Evolutionary conservation across 2,888 invertebrate species (phyloP).

Genomic region (Agonum fuliginosum): DNA sequence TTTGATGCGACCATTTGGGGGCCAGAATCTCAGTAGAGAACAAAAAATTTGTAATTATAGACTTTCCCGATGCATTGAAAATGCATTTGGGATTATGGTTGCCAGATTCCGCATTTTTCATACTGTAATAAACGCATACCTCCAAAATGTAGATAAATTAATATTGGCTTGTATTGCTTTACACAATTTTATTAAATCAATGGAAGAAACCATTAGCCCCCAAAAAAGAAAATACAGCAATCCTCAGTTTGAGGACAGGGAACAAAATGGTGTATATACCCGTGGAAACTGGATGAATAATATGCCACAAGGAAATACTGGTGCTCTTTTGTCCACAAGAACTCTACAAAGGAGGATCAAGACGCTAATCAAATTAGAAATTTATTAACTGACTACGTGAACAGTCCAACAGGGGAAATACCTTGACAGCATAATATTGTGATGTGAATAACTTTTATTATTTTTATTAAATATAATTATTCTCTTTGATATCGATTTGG

Average conservation of each 20-base stretch:
- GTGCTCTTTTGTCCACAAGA: background rate
- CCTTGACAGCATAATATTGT: constrained; percentile 28
- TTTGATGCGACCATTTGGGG: constrained; percentile 16
- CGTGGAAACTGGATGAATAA: constrained; percentile 12
- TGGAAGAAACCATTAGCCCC: background rate
- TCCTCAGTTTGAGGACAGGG: background rate
- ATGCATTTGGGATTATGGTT: constrained; percentile 41
- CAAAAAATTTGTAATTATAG: constrained; percentile 17
- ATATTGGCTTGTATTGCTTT: background rate
- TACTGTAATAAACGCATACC: background rate
- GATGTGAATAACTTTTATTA: too few relatives aligned
- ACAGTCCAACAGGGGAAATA: background rate
- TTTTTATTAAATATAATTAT: too few relatives aligned
- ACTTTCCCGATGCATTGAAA: constrained; percentile 26
- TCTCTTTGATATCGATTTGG: too few relatives aligned
- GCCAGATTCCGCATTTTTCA: constrained; percentile 10
- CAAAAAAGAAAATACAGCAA: background rate
- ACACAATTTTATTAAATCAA: constrained; percentile 22
- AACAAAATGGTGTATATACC: background rate
- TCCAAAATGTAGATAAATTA: constrained; percentile 14
- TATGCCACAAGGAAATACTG: background rate
- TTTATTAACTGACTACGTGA: background rate
- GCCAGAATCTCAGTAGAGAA: background rate
- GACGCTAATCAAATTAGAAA: background rate
- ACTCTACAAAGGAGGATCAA: background rate